A percentile compares a stretch with the other conserved stretches of the same genome.
phyloP scores from a whole-genome alignment of 2,888 invertebrate genomes.

The Spodoptera exigua region DNA sequence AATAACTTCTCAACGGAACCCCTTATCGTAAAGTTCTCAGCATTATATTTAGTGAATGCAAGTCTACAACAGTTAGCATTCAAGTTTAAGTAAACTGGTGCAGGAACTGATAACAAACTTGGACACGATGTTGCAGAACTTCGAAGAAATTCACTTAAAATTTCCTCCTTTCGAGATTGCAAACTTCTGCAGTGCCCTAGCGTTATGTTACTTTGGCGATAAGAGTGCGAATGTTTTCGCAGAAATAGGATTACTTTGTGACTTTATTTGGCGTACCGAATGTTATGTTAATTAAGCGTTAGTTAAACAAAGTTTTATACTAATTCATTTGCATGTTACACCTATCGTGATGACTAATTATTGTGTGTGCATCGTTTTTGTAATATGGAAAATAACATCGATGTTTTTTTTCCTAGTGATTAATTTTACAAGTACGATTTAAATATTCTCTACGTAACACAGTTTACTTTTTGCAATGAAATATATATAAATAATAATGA shows the following conservation, averaged over 20 bases:
- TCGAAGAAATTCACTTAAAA: slow-evolving; percentile 51
- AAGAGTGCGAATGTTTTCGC: slow-evolving; percentile 39
- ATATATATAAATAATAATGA: too few species aligned
- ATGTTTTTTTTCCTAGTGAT: too few species aligned
- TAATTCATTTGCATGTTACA: not conserved
- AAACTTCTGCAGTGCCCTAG: slow-evolving; percentile 34
- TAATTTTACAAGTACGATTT: too few species aligned
- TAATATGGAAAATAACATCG: too few species aligned
- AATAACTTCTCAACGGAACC: slow-evolving; percentile 20
- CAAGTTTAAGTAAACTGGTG: slow-evolving; percentile 51
- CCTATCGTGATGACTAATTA: too few species aligned
- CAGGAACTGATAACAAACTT: slow-evolving; percentile 54
- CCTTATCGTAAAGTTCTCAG: slow-evolving; percentile 46
- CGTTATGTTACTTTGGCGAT: slow-evolving; percentile 33
- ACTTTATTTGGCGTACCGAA: slow-evolving; percentile 20
- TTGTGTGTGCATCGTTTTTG: not conserved
- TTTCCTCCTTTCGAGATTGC: slow-evolving; percentile 31
- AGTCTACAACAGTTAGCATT: slow-evolving; percentile 38
- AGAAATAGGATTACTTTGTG: slow-evolving; percentile 21
- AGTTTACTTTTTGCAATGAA: too few species aligned
- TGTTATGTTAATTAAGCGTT: slow-evolving; percentile 1
- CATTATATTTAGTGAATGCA: slow-evolving; percentile 56
- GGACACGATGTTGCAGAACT: slow-evolving; percentile 41
- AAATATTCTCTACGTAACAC: too few species aligned
- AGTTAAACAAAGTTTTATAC: not conserved